phyloP scores from a whole-genome alignment of 2,797 vertebrate species.

The Syndactyla subalaris region DNA sequence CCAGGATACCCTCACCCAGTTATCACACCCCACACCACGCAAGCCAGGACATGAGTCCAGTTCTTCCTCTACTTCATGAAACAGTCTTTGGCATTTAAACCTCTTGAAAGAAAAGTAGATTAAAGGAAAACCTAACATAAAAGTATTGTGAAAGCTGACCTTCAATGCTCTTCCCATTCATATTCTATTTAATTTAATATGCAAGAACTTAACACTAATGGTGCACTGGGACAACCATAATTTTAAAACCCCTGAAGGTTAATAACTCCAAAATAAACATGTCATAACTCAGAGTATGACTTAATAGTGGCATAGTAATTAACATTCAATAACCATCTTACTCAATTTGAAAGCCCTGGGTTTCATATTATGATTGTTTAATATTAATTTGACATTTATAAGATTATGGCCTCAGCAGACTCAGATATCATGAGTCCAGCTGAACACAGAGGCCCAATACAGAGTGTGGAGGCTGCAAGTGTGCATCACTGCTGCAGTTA shows the following conservation, averaged over 20 bases:
- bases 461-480: background rate
- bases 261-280: constrained; percentile 40
- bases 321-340: constrained; percentile 35
- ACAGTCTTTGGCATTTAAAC: background rate
- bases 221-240: background rate
- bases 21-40: background rate
- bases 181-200: background rate
- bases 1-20: background rate
- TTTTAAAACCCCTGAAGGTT: background rate
- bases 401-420: background rate
- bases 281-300: constrained; percentile 7
- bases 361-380: constrained; percentile 41
- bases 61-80: background rate
- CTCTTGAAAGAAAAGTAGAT: background rate
- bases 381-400: constrained; percentile 54
- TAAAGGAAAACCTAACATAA: background rate
- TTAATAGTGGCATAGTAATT: constrained; percentile 29
- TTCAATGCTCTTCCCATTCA: background rate
- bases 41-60: background rate
- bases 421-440: background rate
- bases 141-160: background rate
- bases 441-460: background rate
- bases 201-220: background rate
- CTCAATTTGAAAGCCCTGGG: constrained; percentile 1
- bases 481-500: background rate